These are phyloP conservation scores for Sphaeramia orbicularis DNA, from an alignment of 2,797 vertebrate genomes.

Conservation along the genomic window DNA sequence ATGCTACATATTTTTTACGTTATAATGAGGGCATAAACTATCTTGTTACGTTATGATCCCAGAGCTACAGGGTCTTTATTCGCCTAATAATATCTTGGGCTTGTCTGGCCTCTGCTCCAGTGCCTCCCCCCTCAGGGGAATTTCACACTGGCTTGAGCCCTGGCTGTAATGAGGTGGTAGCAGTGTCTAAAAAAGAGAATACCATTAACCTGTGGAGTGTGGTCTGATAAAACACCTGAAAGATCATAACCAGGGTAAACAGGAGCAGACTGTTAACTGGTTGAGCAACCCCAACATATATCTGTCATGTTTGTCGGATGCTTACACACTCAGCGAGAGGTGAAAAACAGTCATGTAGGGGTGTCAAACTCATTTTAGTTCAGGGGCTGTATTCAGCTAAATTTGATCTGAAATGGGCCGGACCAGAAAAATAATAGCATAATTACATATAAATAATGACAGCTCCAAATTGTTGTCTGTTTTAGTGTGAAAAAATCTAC, in stretches of 20 bases:
- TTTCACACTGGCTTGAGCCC: slow-evolving; percentile 53
- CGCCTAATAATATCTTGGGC: slow-evolving; percentile 57
- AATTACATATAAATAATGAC: no score
- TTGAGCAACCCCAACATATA: slow-evolving; percentile 25
- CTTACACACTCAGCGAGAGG: slow-evolving; percentile 4
- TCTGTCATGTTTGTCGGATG: slow-evolving; percentile 17
- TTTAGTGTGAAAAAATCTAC: no score
- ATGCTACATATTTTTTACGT: neutral
- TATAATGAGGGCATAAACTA: slow-evolving; percentile 51
- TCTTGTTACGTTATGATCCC: slow-evolving; percentile 55
- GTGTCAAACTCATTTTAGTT: no score
- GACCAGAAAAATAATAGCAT: no score
- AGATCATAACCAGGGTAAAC: slow-evolving; percentile 44
- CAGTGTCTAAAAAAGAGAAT: slow-evolving; percentile 52
- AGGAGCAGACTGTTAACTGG: slow-evolving; percentile 34
- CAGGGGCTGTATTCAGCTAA: no score
- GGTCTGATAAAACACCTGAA: slow-evolving; percentile 45
- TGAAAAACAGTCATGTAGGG: no score
- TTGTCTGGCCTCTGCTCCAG: slow-evolving; percentile 59
- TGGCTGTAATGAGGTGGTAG: slow-evolving; percentile 68
- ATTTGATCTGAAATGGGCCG: no score
- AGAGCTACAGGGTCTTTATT: slow-evolving; percentile 61
- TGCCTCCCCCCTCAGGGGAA: slow-evolving; percentile 50
- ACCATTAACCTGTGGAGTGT: slow-evolving; percentile 33
- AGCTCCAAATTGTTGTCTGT: no score